These are phyloP conservation scores for Muscina levida DNA, from an alignment of 2,888 invertebrate genomes.

Conservation along the genomic window DNA sequence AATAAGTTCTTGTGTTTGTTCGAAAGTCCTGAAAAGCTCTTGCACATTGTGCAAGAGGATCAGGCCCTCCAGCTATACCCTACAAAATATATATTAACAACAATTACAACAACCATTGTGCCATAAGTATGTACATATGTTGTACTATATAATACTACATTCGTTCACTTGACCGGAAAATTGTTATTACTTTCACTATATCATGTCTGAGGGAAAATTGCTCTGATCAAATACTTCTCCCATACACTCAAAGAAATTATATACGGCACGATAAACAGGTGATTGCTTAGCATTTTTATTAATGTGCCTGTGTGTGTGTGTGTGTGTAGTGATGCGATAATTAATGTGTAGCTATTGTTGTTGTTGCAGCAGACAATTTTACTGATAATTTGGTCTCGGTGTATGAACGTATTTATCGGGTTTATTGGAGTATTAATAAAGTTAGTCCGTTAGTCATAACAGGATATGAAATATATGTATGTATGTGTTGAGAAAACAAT, in stretches of 20 bases:
- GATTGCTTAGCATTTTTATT: not conserved
- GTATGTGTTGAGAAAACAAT: slow-evolving; percentile 20
- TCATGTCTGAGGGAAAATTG: slow-evolving; percentile 35
- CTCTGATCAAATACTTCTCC: not conserved
- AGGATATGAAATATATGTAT: slow-evolving; percentile 54
- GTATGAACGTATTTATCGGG: not conserved
- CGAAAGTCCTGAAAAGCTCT: slow-evolving; percentile 51
- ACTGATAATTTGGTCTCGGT: not conserved
- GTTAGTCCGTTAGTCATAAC: slow-evolving; percentile 44
- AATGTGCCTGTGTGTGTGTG: not conserved
- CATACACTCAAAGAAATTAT: slow-evolving; percentile 17
- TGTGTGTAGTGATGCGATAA: not conserved
- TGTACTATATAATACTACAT: slow-evolving; percentile 56
- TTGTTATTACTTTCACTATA: slow-evolving; percentile 65
- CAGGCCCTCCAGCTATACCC: slow-evolving; percentile 8
- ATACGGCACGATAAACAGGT: not conserved
- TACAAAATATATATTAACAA: slow-evolving; percentile 19
- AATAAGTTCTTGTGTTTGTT: slow-evolving; percentile 59
- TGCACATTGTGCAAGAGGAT: slow-evolving; percentile 16
- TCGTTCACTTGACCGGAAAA: slow-evolving; percentile 63
- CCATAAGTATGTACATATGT: not conserved
- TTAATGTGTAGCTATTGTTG: not conserved
- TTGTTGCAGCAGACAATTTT: not conserved
- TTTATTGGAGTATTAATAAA: slow-evolving; percentile 42
- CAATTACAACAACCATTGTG: not conserved